Conservation (phyloP, 2,113 vertebrate genomes). For the Hippocampus barbouri region DNA sequence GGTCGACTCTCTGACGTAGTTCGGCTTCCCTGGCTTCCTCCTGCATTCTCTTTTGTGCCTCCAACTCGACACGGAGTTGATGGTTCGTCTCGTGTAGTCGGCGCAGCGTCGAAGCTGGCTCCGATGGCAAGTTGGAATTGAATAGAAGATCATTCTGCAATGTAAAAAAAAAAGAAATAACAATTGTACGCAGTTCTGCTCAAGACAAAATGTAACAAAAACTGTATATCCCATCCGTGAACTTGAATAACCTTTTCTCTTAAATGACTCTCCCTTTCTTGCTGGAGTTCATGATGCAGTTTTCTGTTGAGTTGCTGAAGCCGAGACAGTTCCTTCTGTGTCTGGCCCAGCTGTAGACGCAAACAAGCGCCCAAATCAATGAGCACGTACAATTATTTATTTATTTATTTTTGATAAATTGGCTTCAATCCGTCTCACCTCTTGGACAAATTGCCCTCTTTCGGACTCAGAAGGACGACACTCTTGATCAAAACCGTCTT, state of each 20-base stretch:
- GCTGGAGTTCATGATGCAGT: conserved; percentile 81
- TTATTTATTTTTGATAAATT: background rate
- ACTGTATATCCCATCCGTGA: too few relatives aligned
- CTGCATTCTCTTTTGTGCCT: conserved; percentile 78
- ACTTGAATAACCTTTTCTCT: conserved; percentile 53
- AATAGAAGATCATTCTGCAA: conserved; percentile 75
- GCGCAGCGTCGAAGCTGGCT: conserved; percentile 75
- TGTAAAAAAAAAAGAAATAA: conserved; percentile 62
- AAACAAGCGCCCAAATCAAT: background rate
- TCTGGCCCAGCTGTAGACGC: conserved; percentile 78
- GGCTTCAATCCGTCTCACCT: conserved; percentile 69
- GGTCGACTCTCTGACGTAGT: conserved; percentile 79
- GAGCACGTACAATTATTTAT: background rate
- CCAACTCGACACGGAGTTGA: conserved; percentile 81
- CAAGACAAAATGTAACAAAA: too few relatives aligned
- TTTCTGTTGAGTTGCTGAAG: conserved; percentile 81
- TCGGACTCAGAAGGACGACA: conserved; percentile 54
- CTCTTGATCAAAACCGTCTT: conserved; percentile 18
- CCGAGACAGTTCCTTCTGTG: conserved; percentile 80
- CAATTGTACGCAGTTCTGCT: background rate
- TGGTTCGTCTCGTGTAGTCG: conserved; percentile 83
- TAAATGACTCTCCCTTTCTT: conserved; percentile 74
- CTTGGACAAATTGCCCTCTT: conserved; percentile 78
- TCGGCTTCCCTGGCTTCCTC: conserved; percentile 83
- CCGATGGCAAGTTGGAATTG: conserved; percentile 60